A percentile compares a stretch with the other conserved stretches of the same genome.
Conservation (phyloP, 2,113 vertebrate genomes). For the Caloenas nicobarica region DNA sequence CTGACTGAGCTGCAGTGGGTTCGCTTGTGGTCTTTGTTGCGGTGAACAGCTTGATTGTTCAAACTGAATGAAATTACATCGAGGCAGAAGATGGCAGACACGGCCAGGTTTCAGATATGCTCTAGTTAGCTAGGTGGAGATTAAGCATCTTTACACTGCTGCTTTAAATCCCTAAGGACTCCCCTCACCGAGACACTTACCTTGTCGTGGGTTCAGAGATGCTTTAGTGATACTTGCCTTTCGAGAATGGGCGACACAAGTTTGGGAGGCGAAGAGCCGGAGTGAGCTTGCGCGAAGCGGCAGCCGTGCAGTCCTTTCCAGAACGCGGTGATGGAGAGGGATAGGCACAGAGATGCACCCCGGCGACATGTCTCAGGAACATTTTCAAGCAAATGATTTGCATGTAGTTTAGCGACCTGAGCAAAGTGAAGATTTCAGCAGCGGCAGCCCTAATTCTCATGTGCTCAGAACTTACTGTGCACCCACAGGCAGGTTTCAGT, state of each 20-base stretch:
- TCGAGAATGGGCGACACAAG: rapidly evolving
- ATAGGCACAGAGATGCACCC: neutral
- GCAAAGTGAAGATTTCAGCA: neutral
- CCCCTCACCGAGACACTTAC: neutral
- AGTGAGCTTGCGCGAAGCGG: neutral
- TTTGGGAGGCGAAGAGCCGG: neutral
- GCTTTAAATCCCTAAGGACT: neutral
- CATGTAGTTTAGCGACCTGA: neutral
- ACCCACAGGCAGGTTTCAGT: slow-evolving; percentile 18
- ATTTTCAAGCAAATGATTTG: neutral
- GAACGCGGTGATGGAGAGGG: neutral
- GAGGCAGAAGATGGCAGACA: neutral
- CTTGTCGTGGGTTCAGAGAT: neutral
- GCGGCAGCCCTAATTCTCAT: neutral
- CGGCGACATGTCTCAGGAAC: neutral
- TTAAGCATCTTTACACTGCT: neutral
- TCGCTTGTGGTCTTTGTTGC: neutral
- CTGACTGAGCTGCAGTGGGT: neutral
- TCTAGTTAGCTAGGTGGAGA: neutral
- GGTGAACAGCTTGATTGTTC: neutral
- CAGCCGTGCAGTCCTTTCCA: neutral
- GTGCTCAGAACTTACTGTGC: neutral
- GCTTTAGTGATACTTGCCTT: neutral
- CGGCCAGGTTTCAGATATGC: neutral
- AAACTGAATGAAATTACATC: neutral